Base-by-base conservation (phyloP, 1,140 invertebrate genomes). In the Lordiphosa mommai region DNA sequence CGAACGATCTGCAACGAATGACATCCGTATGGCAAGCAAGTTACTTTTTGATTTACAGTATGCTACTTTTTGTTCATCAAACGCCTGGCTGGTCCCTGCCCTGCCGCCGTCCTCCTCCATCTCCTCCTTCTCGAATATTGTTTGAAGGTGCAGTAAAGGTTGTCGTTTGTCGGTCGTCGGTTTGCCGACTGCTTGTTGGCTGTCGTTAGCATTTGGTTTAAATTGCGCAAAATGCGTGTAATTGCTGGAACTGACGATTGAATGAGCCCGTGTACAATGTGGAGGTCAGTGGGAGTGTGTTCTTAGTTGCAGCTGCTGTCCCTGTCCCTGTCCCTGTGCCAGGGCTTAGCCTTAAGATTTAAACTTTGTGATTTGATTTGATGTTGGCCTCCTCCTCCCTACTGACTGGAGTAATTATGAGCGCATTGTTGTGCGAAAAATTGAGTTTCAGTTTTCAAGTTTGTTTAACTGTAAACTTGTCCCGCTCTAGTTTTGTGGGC, bases 161-260 rank as follows among this genome's bases (percentile, higher is more conserved):
- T 79, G 72, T 64, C 50, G 66, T 65, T 61, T 74, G 76, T 66
- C 46, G 65, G 51, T 73, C 74, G 79, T 55, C 53, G 74, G 44
- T 58, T 72, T 63, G 52, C 63, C 52, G 58, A 36, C 51, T 52
- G 67, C 64, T 63, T 72, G 72, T 74, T 71, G 66, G 59, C 80
- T 86, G 80, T 86, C 80, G 80, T 86, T 86, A 86, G 74, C 80
- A 86, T 86, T 86, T 86, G 80, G 80, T 74, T 86, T 86, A 86
- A 86, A 86, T 85, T 86, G 80, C 80, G 80, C 80, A 86, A 86
- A 86, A 86, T 86, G 80, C 80, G 80, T 86, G 80, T 86, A 86
- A 86, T 86, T 86, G 80, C 76, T 80, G 76, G 71, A 80, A 82
- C 76, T 82, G 76, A 82, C 76, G 76, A 82, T 80, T 80, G 76